These are phyloP conservation scores for Crenuchus spilurus DNA, from an alignment of 2,797 vertebrate genomes.

Conservation along the genomic window DNA sequence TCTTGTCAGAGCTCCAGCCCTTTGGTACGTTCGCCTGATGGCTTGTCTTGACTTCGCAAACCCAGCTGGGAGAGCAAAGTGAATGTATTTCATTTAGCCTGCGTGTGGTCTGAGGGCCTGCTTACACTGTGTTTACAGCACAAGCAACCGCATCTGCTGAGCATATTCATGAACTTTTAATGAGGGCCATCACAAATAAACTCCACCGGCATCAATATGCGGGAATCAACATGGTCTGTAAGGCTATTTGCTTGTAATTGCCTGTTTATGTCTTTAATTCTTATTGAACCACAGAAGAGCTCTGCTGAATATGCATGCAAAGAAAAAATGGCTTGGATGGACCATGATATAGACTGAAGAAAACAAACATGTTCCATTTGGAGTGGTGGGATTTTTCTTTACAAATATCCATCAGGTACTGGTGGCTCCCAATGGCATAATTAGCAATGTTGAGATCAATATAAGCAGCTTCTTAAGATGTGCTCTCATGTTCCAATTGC, in stretches of 20 bases:
- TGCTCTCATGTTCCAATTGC: background rate
- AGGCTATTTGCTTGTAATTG: slow-evolving; percentile 33
- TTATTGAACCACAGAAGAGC: slow-evolving; percentile 12
- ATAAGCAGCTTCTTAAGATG: background rate
- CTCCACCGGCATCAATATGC: slow-evolving; percentile 24
- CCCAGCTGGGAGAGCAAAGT: background rate
- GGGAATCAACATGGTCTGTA: slow-evolving; percentile 26
- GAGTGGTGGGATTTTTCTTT: too few relatives aligned
- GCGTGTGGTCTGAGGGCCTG: slow-evolving; percentile 5
- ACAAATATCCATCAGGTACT: background rate
- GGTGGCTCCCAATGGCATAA: background rate
- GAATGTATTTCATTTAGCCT: slow-evolving; percentile 10
- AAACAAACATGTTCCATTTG: background rate
- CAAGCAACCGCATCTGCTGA: slow-evolving; percentile 21
- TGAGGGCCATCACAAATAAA: slow-evolving; percentile 31
- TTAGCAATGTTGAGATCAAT: background rate
- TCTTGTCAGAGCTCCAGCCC: background rate
- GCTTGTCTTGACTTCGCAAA: background rate
- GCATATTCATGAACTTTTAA: slow-evolving; percentile 43
- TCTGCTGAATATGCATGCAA: slow-evolving; percentile 9
- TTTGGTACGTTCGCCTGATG: background rate
- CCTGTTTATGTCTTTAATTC: slow-evolving; percentile 38
- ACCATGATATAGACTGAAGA: background rate
- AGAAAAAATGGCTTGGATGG: slow-evolving; percentile 29
- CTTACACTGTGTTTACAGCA: slow-evolving; percentile 24